These are phyloP conservation scores for Liparis tanakae DNA, from an alignment of 2,797 vertebrate species.

Conservation along the genomic window DNA sequence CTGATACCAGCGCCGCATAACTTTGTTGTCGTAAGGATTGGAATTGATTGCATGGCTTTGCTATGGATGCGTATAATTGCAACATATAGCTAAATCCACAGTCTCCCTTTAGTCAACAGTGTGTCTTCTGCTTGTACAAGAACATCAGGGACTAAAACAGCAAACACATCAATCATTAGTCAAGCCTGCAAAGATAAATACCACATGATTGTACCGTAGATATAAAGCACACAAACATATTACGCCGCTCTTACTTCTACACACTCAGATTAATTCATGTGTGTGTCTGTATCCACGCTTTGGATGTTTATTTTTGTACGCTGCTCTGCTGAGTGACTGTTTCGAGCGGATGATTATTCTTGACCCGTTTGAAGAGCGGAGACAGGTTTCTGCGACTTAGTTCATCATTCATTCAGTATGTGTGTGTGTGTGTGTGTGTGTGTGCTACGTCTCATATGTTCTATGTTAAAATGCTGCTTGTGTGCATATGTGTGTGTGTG, in stretches of 20 bases:
- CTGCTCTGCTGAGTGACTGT: constrained; percentile 41
- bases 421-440: not conserved
- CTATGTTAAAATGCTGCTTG: not conserved
- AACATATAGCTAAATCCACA: constrained; percentile 8
- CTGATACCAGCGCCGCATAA: not conserved
- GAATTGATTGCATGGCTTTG: constrained; percentile 1
- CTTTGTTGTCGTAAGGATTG: constrained; percentile 22
- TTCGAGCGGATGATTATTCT: constrained; percentile 44
- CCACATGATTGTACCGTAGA: not conserved
- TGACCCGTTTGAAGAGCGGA: constrained; percentile 36
- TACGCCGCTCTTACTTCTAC: not conserved
- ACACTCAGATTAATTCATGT: not conserved
- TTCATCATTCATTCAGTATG: constrained; percentile 15
- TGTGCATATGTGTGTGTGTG: constrained; percentile 9
- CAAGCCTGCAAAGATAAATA: constrained; percentile 23
- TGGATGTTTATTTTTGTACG: constrained; percentile 39
- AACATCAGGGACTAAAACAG: constrained; percentile 1
- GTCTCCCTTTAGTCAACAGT: not conserved
- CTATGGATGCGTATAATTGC: constrained; percentile 2
- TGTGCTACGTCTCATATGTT: not conserved
- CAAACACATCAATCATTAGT: constrained; percentile 35
- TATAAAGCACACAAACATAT: constrained; percentile 23
- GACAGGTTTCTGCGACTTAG: constrained; percentile 19
- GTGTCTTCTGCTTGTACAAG: constrained; percentile 15
- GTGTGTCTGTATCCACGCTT: constrained; percentile 12